phyloP scores from a whole-genome alignment of 2,797 vertebrate genomes.

The Poeciliopsis gracilis region DNA sequence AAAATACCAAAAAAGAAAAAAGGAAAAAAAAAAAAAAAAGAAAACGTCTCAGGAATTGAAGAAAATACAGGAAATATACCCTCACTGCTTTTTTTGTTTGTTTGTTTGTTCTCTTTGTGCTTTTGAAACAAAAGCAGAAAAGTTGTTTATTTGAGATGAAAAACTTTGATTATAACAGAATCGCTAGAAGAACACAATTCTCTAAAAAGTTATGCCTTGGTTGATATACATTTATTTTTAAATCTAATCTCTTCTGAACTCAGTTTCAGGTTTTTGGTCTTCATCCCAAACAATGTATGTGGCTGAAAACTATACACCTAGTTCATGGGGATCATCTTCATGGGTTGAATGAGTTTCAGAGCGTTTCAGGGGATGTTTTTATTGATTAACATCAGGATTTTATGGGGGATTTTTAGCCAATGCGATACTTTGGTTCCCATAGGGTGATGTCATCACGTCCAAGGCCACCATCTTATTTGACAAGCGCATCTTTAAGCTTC shows the following conservation, averaged over 20 bases:
- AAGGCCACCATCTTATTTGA: no score
- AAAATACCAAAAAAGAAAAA: not conserved
- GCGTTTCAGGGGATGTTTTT: no score
- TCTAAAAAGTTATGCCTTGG: not conserved
- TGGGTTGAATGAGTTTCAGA: not conserved
- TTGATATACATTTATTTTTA: not conserved
- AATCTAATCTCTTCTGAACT: no score
- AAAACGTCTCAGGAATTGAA: not conserved
- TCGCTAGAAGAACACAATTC: not conserved
- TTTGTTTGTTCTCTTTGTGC: not conserved
- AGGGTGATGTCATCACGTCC: no score
- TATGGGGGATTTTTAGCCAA: no score
- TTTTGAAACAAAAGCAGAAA: not conserved
- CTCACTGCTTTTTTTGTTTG: no score
- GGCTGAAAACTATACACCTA: not conserved
- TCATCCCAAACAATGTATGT: not conserved
- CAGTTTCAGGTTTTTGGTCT: not conserved
- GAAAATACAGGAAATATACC: constrained; percentile 23
- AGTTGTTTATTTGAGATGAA: not conserved
- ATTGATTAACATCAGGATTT: no score
- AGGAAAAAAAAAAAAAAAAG: not conserved
- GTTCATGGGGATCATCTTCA: no score
- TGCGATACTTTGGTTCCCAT: no score
- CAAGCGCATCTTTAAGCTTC: no score
- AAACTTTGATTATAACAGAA: not conserved